A percentile compares a stretch with the other conserved stretches of the same genome.
phyloP scores from a whole-genome alignment of 2,113 vertebrate genomes.

The Bucco capensis region DNA sequence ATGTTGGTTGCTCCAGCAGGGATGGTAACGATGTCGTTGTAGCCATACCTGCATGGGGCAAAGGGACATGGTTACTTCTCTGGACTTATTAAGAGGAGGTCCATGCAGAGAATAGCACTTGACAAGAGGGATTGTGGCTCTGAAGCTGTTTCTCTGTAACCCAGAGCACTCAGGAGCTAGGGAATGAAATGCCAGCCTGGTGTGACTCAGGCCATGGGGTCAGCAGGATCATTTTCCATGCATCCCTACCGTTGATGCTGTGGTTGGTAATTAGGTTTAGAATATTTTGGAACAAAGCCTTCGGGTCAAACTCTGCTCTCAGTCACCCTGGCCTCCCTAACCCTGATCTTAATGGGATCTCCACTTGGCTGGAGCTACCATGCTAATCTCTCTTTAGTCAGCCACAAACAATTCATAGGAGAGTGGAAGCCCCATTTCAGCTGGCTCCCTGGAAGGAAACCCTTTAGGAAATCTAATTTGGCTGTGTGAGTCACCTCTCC shows the following conservation, averaged over 20 bases:
- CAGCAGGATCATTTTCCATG: neutral
- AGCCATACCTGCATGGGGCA: conserved; percentile 80
- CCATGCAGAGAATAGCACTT: fast-evolving
- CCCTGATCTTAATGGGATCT: conserved; percentile 53
- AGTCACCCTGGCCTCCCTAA: neutral
- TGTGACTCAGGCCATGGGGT: neutral
- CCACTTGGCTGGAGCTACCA: conserved; percentile 25
- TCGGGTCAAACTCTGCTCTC: neutral
- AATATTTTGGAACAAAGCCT: neutral
- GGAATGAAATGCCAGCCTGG: neutral
- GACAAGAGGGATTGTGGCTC: neutral
- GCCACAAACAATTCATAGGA: conserved; percentile 44
- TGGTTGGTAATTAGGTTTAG: neutral
- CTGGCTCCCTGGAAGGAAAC: conserved; percentile 41
- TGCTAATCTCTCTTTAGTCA: conserved; percentile 18
- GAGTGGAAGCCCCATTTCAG: conserved; percentile 45
- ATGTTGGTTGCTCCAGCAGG: conserved; percentile 92
- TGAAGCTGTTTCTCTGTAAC: neutral
- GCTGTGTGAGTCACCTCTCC: conserved; percentile 11
- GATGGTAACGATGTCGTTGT: conserved; percentile 93
- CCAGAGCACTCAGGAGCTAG: neutral
- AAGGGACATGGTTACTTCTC: neutral
- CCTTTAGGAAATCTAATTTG: conserved; percentile 29
- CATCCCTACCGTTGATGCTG: neutral
- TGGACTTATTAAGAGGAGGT: neutral